Evolutionary conservation across 2,113 vertebrate species (phyloP).

Genomic region (Todiramphus chloris): DNA sequence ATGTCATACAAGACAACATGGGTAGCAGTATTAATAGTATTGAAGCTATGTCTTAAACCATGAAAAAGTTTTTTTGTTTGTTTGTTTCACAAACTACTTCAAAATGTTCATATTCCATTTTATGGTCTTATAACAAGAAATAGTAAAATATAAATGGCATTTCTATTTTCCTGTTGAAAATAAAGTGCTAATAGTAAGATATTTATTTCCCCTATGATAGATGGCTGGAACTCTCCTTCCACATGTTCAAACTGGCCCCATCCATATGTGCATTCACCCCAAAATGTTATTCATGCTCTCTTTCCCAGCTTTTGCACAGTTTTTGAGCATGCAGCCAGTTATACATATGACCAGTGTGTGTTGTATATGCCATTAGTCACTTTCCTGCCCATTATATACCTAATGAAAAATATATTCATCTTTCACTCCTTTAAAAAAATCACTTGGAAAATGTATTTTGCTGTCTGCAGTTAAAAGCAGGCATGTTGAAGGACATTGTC

Average conservation of each 20-base stretch:
- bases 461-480: not conserved
- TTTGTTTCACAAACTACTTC: not conserved
- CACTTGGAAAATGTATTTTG: not conserved
- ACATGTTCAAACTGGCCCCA: not conserved
- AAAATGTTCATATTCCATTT: not conserved
- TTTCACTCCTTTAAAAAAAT: not conserved
- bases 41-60: not conserved
- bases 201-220: not conserved
- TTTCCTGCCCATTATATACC: not conserved
- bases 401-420: not conserved
- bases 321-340: not conserved
- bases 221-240: not conserved
- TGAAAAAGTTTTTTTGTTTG: not conserved
- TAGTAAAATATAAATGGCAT: not conserved
- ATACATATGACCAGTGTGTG: not conserved
- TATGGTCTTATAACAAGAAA: not conserved
- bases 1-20: not conserved
- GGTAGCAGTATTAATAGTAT: not conserved
- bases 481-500: not conserved
- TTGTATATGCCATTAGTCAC: not conserved
- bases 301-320: not conserved
- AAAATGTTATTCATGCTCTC: not conserved
- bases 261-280: not conserved
- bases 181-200: not conserved
- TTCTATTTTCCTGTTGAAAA: not conserved